A percentile compares a stretch with the other conserved stretches of the same genome.
phyloP scores from a whole-genome alignment of 2,888 invertebrate genomes.

The Drosophila multiciliata region DNA sequence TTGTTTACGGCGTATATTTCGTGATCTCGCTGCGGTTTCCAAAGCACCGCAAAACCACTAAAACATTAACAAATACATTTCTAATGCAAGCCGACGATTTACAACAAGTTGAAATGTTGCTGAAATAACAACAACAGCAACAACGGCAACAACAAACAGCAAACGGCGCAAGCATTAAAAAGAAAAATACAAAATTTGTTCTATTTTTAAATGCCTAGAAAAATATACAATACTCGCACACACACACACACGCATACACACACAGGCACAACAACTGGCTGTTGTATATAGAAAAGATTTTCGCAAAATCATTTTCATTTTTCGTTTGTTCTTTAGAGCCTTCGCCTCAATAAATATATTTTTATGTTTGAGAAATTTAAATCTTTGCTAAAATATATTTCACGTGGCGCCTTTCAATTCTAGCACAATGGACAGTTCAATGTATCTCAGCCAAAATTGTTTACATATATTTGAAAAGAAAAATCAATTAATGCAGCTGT shows the following conservation, averaged over 20 bases:
- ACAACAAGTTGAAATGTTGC: conserved; percentile 73
- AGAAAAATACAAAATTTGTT: conserved; percentile 68
- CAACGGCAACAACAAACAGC: conserved; percentile 47
- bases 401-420: conserved; percentile 52
- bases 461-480: conserved; percentile 2
- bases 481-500: conserved; percentile 3
- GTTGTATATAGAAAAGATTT: conserved; percentile 64
- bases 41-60: conserved; percentile 67
- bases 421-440: conserved; percentile 28
- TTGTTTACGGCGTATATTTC: conserved; percentile 56
- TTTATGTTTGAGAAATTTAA: conserved; percentile 25
- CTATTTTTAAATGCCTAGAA: conserved; percentile 76
- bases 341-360: conserved; percentile 30
- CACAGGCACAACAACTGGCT: conserved; percentile 7
- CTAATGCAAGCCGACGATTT: conserved; percentile 82
- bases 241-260: conserved; percentile 7
- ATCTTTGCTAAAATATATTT: conserved; percentile 48
- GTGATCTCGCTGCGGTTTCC: conserved; percentile 63
- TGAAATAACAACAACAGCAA: conserved; percentile 50
- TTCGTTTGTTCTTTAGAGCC: conserved; percentile 53
- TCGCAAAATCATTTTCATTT: conserved; percentile 78
- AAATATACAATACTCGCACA: conserved; percentile 72
- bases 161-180: conserved; percentile 70
- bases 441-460: conserved; percentile 11
- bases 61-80: conserved; percentile 81